Conservation (phyloP, 2,888 invertebrate genomes). For the Alloplasta piceator region DNA sequence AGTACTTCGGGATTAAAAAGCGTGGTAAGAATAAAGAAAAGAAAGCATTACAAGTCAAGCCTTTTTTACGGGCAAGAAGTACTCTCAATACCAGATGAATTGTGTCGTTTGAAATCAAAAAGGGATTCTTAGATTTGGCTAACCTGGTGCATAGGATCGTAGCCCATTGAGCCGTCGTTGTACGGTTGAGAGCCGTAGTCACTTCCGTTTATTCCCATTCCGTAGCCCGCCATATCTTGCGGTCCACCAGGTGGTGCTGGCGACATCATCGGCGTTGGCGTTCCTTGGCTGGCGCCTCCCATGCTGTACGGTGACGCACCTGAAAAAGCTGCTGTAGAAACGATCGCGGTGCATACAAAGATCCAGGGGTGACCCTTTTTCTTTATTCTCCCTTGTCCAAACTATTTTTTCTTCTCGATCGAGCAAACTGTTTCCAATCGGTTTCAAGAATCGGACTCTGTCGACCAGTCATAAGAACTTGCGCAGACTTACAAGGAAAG, state of each 20-base stretch:
- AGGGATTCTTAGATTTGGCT: slow-evolving; percentile 67
- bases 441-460: no score
- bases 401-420: not conserved
- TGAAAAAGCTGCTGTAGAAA: slow-evolving; percentile 85
- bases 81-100: no score
- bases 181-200: slow-evolving; percentile 92
- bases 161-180: slow-evolving; percentile 95
- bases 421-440: no score
- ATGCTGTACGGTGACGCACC: slow-evolving; percentile 94
- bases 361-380: slow-evolving; percentile 76
- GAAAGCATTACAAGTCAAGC: not conserved
- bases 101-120: not conserved
- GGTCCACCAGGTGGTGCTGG: slow-evolving; percentile 91
- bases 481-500: no score
- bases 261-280: slow-evolving; percentile 97
- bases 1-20: slow-evolving; percentile 10
- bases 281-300: slow-evolving; percentile 93
- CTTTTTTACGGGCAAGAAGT: not conserved
- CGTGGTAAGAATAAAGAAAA: slow-evolving; percentile 1
- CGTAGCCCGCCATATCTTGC: slow-evolving; percentile 96
- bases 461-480: no score
- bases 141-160: slow-evolving; percentile 96
- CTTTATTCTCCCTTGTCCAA: no score
- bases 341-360: slow-evolving; percentile 83
- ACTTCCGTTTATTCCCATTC: slow-evolving; percentile 95